A percentile compares a stretch with the other conserved stretches of the same genome.
Evolutionary conservation across 2,797 vertebrate genomes (phyloP).

Genomic region (Taenioides sp.): DNA sequence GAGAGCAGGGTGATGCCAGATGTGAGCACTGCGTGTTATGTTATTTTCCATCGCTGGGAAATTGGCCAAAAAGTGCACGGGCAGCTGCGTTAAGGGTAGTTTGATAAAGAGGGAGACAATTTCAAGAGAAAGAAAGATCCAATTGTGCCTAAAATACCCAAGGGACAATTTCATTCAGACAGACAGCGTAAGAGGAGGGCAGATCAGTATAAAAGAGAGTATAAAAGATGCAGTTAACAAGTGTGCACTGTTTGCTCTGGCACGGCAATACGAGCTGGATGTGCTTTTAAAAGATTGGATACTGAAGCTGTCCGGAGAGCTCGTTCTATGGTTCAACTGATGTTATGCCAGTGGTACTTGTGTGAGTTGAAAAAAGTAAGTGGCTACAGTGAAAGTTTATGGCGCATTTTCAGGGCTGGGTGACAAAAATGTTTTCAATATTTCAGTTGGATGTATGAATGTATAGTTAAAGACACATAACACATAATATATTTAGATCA

Average conservation of each 20-base stretch:
- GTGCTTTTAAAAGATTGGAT: slow-evolving; percentile 1
- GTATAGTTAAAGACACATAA: too few species aligned
- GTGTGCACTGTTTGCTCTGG: neutral
- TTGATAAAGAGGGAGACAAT: slow-evolving; percentile 2
- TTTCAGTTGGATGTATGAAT: neutral
- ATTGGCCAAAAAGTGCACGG: slow-evolving; percentile 6
- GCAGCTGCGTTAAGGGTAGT: slow-evolving; percentile 12
- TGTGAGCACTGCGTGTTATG: slow-evolving; percentile 7
- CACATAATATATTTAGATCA: too few species aligned
- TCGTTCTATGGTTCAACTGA: neutral
- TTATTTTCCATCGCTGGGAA: slow-evolving; percentile 1
- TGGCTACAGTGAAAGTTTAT: neutral
- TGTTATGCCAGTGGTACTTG: neutral
- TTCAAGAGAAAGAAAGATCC: slow-evolving; percentile 11
- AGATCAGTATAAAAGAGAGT: neutral
- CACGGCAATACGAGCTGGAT: slow-evolving; percentile 1
- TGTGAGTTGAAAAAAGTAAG: neutral
- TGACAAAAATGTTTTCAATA: neutral
- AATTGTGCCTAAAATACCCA: slow-evolving; percentile 9
- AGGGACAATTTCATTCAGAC: neutral
- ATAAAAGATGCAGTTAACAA: neutral
- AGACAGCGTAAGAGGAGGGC: neutral
- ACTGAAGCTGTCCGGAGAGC: neutral
- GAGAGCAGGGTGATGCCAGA: slow-evolving; percentile 1
- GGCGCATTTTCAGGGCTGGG: neutral